Conservation (phyloP, 2,797 vertebrate species). For the Tenualosa ilisha region DNA sequence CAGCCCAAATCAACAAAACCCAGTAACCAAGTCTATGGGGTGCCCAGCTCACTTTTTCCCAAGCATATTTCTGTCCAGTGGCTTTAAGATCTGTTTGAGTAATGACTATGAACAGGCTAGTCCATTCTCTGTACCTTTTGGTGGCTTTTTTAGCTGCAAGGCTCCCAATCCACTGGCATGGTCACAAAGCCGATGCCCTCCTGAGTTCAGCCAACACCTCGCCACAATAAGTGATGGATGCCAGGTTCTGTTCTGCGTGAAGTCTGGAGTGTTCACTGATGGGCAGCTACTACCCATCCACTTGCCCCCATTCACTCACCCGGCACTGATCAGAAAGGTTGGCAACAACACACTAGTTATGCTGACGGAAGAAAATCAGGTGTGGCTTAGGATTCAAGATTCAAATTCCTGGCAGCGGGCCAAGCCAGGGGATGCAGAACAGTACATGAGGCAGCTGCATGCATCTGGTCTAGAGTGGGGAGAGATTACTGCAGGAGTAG, state of each 20-base stretch:
- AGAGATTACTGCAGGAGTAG: not conserved
- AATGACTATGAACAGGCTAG: slow-evolving; percentile 77
- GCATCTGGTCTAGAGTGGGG: not conserved
- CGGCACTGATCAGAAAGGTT: not conserved
- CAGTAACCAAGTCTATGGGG: slow-evolving; percentile 71
- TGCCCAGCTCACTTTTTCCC: slow-evolving; percentile 76
- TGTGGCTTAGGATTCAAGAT: not conserved
- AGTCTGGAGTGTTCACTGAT: slow-evolving; percentile 78
- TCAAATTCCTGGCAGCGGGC: not conserved
- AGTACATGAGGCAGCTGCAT: not conserved
- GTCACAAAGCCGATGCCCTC: slow-evolving; percentile 72
- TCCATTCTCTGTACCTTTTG: slow-evolving; percentile 77
- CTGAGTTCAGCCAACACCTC: slow-evolving; percentile 86
- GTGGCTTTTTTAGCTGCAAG: slow-evolving; percentile 89
- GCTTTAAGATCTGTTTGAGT: slow-evolving; percentile 80
- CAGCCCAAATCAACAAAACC: slow-evolving; percentile 66
- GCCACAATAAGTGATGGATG: slow-evolving; percentile 84
- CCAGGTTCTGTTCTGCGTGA: slow-evolving; percentile 85
- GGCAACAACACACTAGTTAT: not conserved
- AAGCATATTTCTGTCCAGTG: slow-evolving; percentile 75
- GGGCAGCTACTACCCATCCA: slow-evolving; percentile 72
- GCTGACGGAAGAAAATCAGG: not conserved
- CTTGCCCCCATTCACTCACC: slow-evolving; percentile 80
- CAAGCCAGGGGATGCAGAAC: not conserved
- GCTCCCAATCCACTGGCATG: slow-evolving; percentile 75